These are phyloP conservation scores for Dasyurus viverrinus DNA, from an alignment of 2,113 vertebrate genomes.

Conservation along the genomic window DNA sequence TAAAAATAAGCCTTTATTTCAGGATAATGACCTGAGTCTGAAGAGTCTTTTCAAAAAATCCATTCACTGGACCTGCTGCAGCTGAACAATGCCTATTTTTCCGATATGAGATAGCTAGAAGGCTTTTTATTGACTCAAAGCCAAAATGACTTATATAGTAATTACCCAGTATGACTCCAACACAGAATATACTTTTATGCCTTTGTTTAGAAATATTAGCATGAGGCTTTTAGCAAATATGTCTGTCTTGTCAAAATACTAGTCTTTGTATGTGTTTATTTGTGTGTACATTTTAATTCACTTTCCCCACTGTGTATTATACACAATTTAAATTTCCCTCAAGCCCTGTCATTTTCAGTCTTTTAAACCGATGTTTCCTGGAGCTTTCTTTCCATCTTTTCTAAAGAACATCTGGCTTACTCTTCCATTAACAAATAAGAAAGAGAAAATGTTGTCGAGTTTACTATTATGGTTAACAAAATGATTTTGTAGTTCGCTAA, in stretches of 20 bases:
- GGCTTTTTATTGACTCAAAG: conserved; percentile 60
- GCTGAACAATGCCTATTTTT: conserved; percentile 44
- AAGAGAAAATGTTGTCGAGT: neutral
- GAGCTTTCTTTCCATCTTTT: conserved; percentile 21
- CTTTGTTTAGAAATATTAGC: neutral
- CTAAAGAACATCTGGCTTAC: conserved; percentile 9
- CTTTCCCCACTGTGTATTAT: neutral
- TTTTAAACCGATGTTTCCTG: conserved; percentile 32
- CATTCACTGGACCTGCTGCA: neutral
- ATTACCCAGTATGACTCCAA: conserved; percentile 44
- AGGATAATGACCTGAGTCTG: neutral
- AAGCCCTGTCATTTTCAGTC: conserved; percentile 43
- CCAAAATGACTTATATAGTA: conserved; percentile 48
- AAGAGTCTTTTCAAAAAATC: neutral
- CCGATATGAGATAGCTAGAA: conserved; percentile 41
- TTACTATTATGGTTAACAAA: conserved; percentile 34
- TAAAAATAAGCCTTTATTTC: conserved; percentile 47
- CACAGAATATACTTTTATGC: conserved; percentile 28
- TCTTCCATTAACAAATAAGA: conserved; percentile 8
- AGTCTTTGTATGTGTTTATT: neutral
- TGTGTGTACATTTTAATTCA: conserved; percentile 8
- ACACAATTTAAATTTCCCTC: conserved; percentile 30
- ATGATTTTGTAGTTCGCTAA: conserved; percentile 5
- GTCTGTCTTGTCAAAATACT: neutral
- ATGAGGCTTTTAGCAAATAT: neutral